These are phyloP conservation scores for Oreotrochilus melanogaster DNA, from an alignment of 2,113 vertebrate genomes.

Conservation along the genomic window DNA sequence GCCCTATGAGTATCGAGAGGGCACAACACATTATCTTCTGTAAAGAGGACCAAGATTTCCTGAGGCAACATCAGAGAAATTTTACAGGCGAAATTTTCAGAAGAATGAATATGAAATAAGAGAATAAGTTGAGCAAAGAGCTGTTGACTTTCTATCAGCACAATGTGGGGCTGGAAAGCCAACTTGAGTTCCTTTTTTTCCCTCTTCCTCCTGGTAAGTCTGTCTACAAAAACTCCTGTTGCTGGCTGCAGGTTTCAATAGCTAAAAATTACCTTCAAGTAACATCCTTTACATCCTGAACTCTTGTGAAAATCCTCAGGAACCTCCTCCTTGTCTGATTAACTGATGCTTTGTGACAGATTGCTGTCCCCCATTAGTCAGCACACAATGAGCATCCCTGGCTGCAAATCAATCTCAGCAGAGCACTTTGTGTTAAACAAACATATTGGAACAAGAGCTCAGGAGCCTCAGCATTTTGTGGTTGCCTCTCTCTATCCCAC, in stretches of 20 bases:
- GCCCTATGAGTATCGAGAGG: background rate
- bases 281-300: background rate
- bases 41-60: background rate
- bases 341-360: slow-evolving; percentile 59
- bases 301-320: background rate
- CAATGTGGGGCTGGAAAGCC: background rate
- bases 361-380: slow-evolving; percentile 59
- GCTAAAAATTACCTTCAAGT: slow-evolving; percentile 16
- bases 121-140: background rate
- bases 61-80: background rate
- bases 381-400: slow-evolving; percentile 16
- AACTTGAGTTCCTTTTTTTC: background rate
- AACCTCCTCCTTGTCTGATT: slow-evolving; percentile 28
- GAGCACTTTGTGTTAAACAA: slow-evolving; percentile 58
- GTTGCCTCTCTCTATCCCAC: background rate
- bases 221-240: background rate
- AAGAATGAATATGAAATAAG: background rate
- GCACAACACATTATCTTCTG: background rate
- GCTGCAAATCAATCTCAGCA: slow-evolving; percentile 57
- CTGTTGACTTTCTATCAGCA: background rate
- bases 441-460: slow-evolving; percentile 41
- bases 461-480: slow-evolving; percentile 41
- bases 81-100: background rate
- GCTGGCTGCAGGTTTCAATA: background rate
- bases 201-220: background rate